A percentile compares a stretch with the other conserved stretches of the same genome.
phyloP scores from a whole-genome alignment of 2,113 vertebrate genomes.

The Notarius lentiginosus region DNA sequence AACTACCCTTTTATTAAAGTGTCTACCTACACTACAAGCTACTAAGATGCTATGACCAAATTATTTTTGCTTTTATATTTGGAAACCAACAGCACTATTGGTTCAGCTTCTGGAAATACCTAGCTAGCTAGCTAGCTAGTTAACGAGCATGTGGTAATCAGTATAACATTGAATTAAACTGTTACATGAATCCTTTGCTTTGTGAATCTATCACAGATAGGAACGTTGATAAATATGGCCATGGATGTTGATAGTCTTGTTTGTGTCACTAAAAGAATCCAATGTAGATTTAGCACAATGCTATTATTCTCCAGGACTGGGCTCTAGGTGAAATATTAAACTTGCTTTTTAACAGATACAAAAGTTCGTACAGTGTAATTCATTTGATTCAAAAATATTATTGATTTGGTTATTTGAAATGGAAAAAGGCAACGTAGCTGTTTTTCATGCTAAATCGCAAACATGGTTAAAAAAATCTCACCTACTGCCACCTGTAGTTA shows the following conservation, averaged over 20 bases:
- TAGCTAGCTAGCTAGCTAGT: neutral
- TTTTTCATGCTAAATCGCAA: no score
- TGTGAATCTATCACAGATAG: no score
- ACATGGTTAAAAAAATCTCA: neutral
- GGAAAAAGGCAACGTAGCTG: neutral
- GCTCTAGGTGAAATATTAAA: neutral
- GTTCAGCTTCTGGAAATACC: neutral
- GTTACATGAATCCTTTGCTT: no score
- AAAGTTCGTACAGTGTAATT: neutral
- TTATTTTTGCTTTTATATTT: neutral
- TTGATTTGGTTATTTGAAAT: neutral
- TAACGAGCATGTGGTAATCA: neutral
- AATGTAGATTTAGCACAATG: neutral
- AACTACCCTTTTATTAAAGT: neutral
- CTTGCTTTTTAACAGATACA: neutral
- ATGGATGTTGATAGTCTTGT: neutral
- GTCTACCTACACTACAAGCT: neutral
- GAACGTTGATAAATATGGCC: neutral
- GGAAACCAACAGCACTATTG: neutral
- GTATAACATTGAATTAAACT: neutral
- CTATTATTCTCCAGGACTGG: neutral
- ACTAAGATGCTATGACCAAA: neutral
- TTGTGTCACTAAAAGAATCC: neutral
- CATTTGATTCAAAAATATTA: neutral
- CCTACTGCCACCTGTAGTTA: neutral